Evolutionary conservation across 2,888 invertebrate genomes (phyloP), one percentile per base, ranked within the genome.

Genomic region (Watsonalla cultraria): DNA sequence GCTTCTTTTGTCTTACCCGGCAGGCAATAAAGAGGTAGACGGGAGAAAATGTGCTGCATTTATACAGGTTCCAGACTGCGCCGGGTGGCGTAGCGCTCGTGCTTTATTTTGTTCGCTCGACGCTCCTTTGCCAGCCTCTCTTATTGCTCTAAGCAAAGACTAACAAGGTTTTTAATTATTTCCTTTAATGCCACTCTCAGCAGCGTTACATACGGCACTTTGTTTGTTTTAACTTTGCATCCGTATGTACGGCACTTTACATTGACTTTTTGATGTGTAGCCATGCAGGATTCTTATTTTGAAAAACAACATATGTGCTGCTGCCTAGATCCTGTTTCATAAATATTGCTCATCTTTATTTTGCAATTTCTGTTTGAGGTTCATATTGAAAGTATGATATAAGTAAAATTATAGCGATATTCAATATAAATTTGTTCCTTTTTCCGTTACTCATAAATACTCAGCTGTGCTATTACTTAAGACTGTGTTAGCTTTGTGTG

Each of bases 91-190:
- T 63, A 49, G 37, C 72, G 70, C 66, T 75, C 65, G 71, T 75
- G 77, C 72, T 86, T 84, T 86, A 84, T 88, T 88, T 86, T 83
- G 76, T 72, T 75, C 76, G 70, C 76, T 66, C 78, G 70, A 65
- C 78, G 82, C 76, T 84, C 80, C 85, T 87, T 86, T 86, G 80
- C 78, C 67, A 70, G 61, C 68, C 80, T 75, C 76, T 81, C 78
- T 84, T 84, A 86, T 86, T 86, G 81, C 88, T 81, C 76, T 73
- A 75, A 80, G 76, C 78, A 76, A 73, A 78, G 80, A 78, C 86
- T 86, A 87, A 88, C 87, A 87, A 84, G 85, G 80, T 86, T 89
- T 89, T 89, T 90, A 89, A 90, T 89, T 89, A 89, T 90, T 88
- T 86, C 83, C 86, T 87, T 85, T 87, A 82, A 85, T 82, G 83